Evolutionary conservation across 1,140 invertebrate species (phyloP).

Genomic region (Nautilus pompilius): DNA sequence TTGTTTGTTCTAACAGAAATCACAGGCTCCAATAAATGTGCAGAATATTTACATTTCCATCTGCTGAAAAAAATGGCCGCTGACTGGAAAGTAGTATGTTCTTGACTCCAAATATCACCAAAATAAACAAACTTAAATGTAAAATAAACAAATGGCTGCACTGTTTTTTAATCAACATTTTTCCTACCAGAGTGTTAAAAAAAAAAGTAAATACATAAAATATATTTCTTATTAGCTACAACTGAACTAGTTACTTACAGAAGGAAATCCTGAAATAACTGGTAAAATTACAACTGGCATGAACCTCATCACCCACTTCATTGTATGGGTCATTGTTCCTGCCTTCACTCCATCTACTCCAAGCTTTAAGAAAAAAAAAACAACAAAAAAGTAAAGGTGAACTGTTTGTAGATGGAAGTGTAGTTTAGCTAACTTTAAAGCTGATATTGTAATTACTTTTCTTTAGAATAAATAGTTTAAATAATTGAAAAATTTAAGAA

Average conservation of each 20-base stretch:
- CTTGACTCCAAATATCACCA: too few relatives aligned
- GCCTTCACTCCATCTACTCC: slow-evolving; percentile 74
- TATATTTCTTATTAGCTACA: too few relatives aligned
- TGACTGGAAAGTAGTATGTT: too few relatives aligned
- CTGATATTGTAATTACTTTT: too few relatives aligned
- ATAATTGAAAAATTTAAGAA: neutral
- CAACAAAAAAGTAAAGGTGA: too few relatives aligned
- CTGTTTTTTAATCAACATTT: neutral
- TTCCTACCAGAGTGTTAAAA: neutral
- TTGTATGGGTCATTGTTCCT: slow-evolving; percentile 59
- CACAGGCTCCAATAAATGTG: too few relatives aligned
- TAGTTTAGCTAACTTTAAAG: too few relatives aligned
- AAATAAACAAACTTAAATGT: neutral
- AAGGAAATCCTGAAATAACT: slow-evolving; percentile 84
- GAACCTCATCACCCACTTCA: slow-evolving; percentile 72
- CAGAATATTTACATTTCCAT: too few relatives aligned
- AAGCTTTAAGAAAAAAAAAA: slow-evolving; percentile 56
- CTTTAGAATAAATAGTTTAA: neutral
- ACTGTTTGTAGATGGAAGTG: too few relatives aligned
- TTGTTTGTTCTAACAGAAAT: too few relatives aligned
- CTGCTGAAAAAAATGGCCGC: too few relatives aligned
- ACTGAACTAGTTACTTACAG: slow-evolving; percentile 62
- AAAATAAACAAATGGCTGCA: neutral
- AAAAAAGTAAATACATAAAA: too few relatives aligned
- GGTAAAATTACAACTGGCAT: slow-evolving; percentile 81